Percentiles rank a stretch among this genome's conserved stretches.
phyloP scores from a whole-genome alignment of 92 coral and sea anemone genomes.

The Zoanthus sansibaricus region DNA sequence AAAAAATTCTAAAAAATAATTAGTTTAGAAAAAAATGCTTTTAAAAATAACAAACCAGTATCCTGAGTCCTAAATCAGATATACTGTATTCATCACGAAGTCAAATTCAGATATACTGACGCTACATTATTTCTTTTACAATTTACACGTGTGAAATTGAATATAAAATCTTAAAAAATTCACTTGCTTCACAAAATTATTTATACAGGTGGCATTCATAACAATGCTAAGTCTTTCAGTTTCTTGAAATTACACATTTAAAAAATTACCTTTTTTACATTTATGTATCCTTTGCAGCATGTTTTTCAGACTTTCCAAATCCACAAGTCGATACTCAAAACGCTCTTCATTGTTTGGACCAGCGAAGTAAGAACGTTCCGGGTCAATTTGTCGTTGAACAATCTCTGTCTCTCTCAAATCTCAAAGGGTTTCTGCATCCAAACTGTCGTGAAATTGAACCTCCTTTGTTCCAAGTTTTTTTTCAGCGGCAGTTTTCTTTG shows the following conservation, averaged over 20 bases:
- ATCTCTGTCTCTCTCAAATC: neutral
- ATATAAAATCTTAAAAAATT: too few species aligned
- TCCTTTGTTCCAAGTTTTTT: slow-evolving; percentile 13
- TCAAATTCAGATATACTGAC: slow-evolving; percentile 1
- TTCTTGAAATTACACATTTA: slow-evolving; percentile 13
- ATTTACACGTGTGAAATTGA: neutral
- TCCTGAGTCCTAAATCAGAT: neutral
- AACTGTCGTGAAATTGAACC: neutral
- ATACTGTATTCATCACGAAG: neutral
- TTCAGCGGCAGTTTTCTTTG: slow-evolving; percentile 20
- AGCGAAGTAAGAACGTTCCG: slow-evolving; percentile 6
- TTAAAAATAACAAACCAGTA: neutral
- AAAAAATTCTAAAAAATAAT: too few species aligned
- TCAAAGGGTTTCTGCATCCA: neutral
- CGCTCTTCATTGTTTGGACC: slow-evolving; percentile 7
- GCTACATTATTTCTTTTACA: neutral
- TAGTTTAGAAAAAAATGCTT: neutral
- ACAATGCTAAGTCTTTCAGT: neutral
- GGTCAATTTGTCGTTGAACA: slow-evolving; percentile 1
- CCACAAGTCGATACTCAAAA: slow-evolving; percentile 19
- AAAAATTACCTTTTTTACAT: slow-evolving; percentile 20
- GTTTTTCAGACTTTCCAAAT: slow-evolving; percentile 16
- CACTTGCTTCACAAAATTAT: neutral
- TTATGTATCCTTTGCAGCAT: slow-evolving; percentile 12
- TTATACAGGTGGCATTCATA: neutral